phyloP scores from a whole-genome alignment of 2,888 invertebrate genomes.

The Leptinotarsa tumamoca region DNA sequence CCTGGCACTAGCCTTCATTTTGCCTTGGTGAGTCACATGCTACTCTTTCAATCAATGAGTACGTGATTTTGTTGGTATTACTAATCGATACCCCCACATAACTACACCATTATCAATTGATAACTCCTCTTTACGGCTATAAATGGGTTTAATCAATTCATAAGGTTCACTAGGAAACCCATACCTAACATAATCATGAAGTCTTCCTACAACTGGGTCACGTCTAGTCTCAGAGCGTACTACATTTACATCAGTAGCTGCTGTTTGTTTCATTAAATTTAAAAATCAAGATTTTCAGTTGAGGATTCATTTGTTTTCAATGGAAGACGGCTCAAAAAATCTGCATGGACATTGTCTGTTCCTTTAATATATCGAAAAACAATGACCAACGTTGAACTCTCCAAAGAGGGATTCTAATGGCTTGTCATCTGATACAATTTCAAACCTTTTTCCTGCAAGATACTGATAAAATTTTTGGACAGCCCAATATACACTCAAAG shows the following conservation, averaged over 20 bases:
- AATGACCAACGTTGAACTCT: conserved; percentile 42
- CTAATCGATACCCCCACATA: conserved; percentile 42
- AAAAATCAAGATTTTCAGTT: conserved; percentile 6
- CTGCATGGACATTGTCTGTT: conserved; percentile 19
- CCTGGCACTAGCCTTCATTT: conserved; percentile 48
- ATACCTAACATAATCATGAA: conserved; percentile 11
- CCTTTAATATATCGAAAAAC: conserved; percentile 29
- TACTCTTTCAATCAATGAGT: conserved; percentile 38
- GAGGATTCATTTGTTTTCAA: conserved; percentile 16
- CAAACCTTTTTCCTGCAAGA: conserved; percentile 55
- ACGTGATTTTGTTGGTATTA: conserved; percentile 35
- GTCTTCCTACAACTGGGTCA: neutral
- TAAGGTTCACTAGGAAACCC: conserved; percentile 6
- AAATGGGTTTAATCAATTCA: neutral
- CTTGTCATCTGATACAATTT: conserved; percentile 55
- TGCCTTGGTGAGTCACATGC: conserved; percentile 44
- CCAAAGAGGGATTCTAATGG: conserved; percentile 49
- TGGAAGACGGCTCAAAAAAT: conserved; percentile 14
- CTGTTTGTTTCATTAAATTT: neutral
- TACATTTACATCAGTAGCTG: neutral
- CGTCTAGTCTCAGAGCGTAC: conserved; percentile 13
- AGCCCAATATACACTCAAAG: conserved; percentile 42
- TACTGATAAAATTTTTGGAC: conserved; percentile 56
- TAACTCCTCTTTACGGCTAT: conserved; percentile 25
- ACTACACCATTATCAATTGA: conserved; percentile 36